These are phyloP conservation scores for Hyla sarda DNA, from an alignment of 2,113 vertebrate genomes.

Conservation along the genomic window DNA sequence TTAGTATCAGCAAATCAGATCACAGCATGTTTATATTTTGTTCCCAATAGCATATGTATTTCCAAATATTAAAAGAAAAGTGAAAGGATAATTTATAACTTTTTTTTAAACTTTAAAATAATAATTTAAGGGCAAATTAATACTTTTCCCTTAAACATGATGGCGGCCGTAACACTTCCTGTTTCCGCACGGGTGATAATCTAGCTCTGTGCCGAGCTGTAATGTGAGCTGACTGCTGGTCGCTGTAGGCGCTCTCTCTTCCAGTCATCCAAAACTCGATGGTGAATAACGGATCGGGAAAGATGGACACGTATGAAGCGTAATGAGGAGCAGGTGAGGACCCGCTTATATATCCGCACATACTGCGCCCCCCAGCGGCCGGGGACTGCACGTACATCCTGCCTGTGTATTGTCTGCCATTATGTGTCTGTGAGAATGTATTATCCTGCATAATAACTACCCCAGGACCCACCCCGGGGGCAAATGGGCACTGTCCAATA, in stretches of 20 bases:
- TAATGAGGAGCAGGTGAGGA: neutral
- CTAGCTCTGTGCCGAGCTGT: neutral
- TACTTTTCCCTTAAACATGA: neutral
- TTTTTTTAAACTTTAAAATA: no score
- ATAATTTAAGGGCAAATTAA: neutral
- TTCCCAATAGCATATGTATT: no score
- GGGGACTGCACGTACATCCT: neutral
- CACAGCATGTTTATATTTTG: no score
- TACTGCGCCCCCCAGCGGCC: neutral
- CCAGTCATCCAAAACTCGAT: neutral
- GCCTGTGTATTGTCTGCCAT: neutral
- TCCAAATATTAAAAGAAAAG: no score
- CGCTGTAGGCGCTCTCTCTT: neutral
- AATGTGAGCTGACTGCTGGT: neutral
- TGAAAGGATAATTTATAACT: no score
- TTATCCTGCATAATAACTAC: no score
- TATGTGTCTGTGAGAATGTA: neutral
- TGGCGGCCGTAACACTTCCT: slow-evolving; percentile 5
- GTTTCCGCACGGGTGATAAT: neutral
- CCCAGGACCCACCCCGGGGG: no score
- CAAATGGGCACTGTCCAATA: no score
- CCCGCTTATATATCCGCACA: neutral
- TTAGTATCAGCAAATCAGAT: no score
- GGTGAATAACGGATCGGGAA: neutral
- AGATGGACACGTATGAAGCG: neutral